Conservation (phyloP, 1,140 invertebrate genomes). For the Chlorops oryzae region DNA sequence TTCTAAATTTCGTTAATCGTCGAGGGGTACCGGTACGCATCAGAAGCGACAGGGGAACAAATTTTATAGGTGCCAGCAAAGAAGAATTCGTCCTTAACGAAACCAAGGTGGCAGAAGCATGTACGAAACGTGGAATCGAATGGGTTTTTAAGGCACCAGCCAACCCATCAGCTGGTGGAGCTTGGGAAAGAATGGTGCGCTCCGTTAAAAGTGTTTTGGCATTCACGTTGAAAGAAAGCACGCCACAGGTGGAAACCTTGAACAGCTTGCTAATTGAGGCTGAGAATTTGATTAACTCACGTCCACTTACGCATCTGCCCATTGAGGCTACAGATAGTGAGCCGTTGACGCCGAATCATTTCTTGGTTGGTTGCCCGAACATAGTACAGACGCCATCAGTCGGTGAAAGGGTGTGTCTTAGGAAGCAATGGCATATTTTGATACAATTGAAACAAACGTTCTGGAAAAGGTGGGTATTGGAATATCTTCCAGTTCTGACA, state of each 20-base stretch:
- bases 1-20: no score
- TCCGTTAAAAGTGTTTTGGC: conserved; percentile 21
- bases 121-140: no score
- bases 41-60: conserved; percentile 6
- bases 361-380: neutral
- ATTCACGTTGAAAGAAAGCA: conserved; percentile 11
- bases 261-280: conserved; percentile 20
- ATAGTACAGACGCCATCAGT: neutral
- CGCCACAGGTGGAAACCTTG: conserved; percentile 21
- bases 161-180: conserved; percentile 14
- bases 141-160: neutral
- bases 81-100: neutral
- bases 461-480: conserved; percentile 10
- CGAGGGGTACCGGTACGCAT: conserved; percentile 3
- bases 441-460: neutral
- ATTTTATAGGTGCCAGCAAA: conserved; percentile 7
- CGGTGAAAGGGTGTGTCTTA: no score
- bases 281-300: conserved; percentile 20
- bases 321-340: conserved; percentile 24
- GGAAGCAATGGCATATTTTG: conserved; percentile 2
- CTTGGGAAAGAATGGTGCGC: conserved; percentile 24
- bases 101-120: neutral
- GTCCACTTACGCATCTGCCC: conserved; percentile 26
- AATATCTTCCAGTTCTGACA: conserved; percentile 10
- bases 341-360: conserved; percentile 8